Percentiles rank a stretch among this genome's conserved stretches.
phyloP scores from a whole-genome alignment of 2,113 vertebrate genomes.

The Pygathrix nemaeus region DNA sequence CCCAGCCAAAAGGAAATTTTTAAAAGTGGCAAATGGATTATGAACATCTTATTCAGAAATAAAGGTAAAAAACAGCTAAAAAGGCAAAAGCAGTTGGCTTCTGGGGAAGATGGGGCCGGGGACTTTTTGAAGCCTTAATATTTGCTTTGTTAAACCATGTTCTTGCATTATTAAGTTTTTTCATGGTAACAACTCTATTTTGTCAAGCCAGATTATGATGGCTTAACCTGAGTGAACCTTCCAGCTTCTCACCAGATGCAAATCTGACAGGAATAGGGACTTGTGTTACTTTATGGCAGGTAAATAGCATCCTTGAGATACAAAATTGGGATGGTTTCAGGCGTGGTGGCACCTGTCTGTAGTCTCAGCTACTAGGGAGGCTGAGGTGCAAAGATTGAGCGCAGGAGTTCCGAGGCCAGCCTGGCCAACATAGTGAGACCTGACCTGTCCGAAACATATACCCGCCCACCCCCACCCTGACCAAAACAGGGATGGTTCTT shows the following conservation, averaged over 20 bases:
- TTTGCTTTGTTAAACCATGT: not conserved
- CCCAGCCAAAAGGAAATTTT: not conserved
- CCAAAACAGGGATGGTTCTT: not conserved
- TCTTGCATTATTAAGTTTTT: not conserved
- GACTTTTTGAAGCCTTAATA: not conserved
- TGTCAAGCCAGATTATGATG: not conserved
- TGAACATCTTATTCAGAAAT: not conserved
- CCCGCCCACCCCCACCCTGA: no score
- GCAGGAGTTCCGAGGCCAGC: not conserved
- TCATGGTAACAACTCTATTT: not conserved
- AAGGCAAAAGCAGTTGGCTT: not conserved
- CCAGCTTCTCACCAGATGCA: not conserved
- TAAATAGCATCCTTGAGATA: not conserved
- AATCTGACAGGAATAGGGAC: not conserved
- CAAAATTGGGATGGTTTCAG: not conserved
- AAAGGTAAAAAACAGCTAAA: not conserved
- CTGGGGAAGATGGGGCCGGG: not conserved
- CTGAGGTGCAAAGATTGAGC: not conserved
- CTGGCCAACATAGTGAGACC: not conserved
- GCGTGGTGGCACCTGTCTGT: not conserved
- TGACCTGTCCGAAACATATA: not conserved
- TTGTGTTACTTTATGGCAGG: not conserved
- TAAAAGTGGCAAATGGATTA: not conserved
- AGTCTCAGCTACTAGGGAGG: not conserved
- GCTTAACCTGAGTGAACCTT: not conserved